phyloP scores from a whole-genome alignment of 2,888 invertebrate species.

The Rotaria sp. region DNA sequence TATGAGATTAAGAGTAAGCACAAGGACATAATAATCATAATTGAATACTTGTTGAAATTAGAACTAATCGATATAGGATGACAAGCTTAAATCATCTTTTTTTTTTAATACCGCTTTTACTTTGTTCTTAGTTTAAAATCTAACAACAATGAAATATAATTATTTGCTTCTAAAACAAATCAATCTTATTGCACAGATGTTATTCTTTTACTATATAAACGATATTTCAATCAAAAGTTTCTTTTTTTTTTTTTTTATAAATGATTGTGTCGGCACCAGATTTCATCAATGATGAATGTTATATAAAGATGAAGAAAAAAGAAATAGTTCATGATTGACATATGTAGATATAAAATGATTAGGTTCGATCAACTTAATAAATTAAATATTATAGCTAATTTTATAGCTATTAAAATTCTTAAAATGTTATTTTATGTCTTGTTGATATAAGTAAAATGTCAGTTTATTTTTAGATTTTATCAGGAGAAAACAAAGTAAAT shows the following conservation, averaged over 20 bases:
- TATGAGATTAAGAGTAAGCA: not conserved
- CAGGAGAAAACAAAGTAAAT: not conserved
- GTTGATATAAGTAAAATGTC: not conserved
- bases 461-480: not conserved
- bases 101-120: not conserved
- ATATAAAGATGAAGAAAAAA: not conserved
- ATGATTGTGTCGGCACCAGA: not conserved
- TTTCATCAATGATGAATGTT: not conserved
- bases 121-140: not conserved
- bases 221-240: not conserved
- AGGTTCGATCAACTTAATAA: no score
- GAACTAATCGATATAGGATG: not conserved
- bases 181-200: not conserved
- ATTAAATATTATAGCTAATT: no score
- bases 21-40: conserved; percentile 16
- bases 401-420: no score
- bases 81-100: conserved; percentile 6
- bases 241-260: not conserved
- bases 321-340: not conserved
- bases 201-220: not conserved
- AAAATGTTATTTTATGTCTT: not conserved
- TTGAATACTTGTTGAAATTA: not conserved
- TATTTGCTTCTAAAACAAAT: not conserved
- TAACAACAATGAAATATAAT: not conserved
- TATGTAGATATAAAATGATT: no score